Conservation (phyloP, 23 tunicate genomes). For the Pegea sp. region DNA sequence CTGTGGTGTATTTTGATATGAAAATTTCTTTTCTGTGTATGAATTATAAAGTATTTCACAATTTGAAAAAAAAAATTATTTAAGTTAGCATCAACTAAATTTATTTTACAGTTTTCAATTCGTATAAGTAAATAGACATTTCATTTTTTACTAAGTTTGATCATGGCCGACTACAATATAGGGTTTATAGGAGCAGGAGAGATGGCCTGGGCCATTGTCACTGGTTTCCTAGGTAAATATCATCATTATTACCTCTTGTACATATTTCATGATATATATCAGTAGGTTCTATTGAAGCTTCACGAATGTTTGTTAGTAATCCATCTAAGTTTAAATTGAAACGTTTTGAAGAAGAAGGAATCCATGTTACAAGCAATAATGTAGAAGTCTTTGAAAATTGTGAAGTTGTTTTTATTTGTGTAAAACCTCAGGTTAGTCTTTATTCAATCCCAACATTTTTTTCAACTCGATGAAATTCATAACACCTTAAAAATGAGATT, state of each 20-base stretch:
- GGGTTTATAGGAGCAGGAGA: constrained; percentile 93
- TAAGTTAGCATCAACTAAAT: no score
- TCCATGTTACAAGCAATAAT: constrained; percentile 44
- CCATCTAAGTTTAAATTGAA: constrained; percentile 41
- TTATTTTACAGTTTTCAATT: no score
- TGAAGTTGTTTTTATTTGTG: constrained; percentile 38
- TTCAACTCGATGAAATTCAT: no score
- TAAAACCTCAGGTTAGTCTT: constrained; percentile 57
- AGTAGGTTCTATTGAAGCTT: constrained; percentile 4
- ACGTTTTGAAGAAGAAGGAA: constrained; percentile 21
- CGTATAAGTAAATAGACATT: no score
- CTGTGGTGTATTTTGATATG: no score
- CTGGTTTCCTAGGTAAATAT: constrained; percentile 39
- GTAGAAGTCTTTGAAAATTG: constrained; percentile 30
- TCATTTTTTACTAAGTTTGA: no score
- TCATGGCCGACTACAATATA: no score
- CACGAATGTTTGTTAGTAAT: constrained; percentile 47
- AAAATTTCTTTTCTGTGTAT: no score
- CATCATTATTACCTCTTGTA: background rate
- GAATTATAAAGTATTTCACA: no score
- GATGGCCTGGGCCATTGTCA: constrained; percentile 78
- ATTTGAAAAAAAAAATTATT: no score
- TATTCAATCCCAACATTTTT: no score
- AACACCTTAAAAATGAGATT: no score
- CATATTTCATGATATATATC: background rate